Percentiles rank a stretch among this genome's conserved stretches.
phyloP scores from a whole-genome alignment of 2,888 invertebrate genomes.

The Clivina fossor region DNA sequence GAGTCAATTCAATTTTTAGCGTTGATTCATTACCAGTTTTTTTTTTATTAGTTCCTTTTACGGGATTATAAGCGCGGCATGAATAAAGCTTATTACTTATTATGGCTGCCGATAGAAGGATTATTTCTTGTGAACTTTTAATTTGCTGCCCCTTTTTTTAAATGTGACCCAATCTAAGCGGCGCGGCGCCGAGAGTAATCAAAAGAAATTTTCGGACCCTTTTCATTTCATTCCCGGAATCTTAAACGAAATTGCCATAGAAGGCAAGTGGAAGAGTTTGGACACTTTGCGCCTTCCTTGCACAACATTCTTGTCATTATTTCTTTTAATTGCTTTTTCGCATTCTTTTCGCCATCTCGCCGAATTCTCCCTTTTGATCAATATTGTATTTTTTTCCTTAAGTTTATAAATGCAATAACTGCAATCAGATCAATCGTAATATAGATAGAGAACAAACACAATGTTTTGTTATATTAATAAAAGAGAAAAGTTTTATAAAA shows the following conservation, averaged over 20 bases:
- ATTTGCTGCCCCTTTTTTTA: conserved; percentile 34
- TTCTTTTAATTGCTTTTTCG: conserved; percentile 19
- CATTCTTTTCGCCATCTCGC: conserved; percentile 11
- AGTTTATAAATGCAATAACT: no score
- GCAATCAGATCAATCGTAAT: no score
- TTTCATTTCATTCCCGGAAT: conserved; percentile 26
- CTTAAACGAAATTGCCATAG: conserved; percentile 12
- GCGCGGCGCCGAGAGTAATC: conserved; percentile 28
- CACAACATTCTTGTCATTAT: conserved; percentile 14
- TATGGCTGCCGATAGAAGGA: conserved; percentile 32
- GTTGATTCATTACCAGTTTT: conserved; percentile 34
- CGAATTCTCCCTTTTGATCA: no score
- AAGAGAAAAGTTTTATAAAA: no score
- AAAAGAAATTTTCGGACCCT: conserved; percentile 30
- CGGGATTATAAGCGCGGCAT: conserved; percentile 30
- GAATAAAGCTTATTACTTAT: conserved; percentile 36
- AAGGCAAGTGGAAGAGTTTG: neutral
- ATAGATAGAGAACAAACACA: no score
- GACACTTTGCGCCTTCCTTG: conserved; percentile 9
- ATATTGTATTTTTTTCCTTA: no score
- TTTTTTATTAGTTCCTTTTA: conserved; percentile 30
- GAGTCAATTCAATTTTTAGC: conserved; percentile 40
- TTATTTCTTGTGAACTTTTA: conserved; percentile 35
- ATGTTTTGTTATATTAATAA: no score
- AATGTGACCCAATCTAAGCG: conserved; percentile 31